Evolutionary conservation across 2,113 vertebrate species (phyloP), one percentile per base, ranked within the genome.

Genomic region (Rallus limicola): DNA sequence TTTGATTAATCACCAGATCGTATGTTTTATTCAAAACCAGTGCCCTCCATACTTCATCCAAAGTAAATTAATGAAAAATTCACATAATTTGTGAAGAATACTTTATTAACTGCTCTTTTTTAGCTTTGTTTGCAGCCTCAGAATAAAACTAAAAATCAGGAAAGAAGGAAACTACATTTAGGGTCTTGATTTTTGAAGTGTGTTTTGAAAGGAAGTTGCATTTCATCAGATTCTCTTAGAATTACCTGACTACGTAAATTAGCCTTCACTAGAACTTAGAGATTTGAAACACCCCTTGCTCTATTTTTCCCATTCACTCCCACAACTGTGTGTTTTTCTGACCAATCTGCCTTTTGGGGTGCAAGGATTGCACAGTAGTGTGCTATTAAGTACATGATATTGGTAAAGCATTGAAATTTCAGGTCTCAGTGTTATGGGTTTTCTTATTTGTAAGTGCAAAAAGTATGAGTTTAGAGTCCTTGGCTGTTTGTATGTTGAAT

Each of bases 21-120:
- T 81, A 97, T 96, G 97, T 97, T 97, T 97, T 96, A 97, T 97
- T 97, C 95, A 97, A 97, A 96, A 90, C 76, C 56, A 74, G 71
- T 95, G 46, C 91, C 74, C 56, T 95, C 82, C 69, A 53, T 88
- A 87, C 93, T 94, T 88, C 82, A 77, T 82, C 85, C 80, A 81
- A 79, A 82, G 89, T 91, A 97, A 97, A 96, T 96, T 95, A 97
- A 97, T 97, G 76, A 95, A 95, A 97, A 94, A 93, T 88, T 92
- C 93, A 95, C 62, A 71, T 96, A 97, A 95, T 96, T 94, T 96
- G 53, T 94, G 62, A 65, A 92, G 93, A 93, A 96, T 78, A 86
- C 76, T 90, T 94, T 93, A 96, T 94, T 87, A 94, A 78, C 53
- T 76, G 24, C 10, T 84, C 80, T 79, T 92, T 92, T 81, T 82